Conservation (phyloP, 2,888 invertebrate genomes). For the Cephus nigrinus region DNA sequence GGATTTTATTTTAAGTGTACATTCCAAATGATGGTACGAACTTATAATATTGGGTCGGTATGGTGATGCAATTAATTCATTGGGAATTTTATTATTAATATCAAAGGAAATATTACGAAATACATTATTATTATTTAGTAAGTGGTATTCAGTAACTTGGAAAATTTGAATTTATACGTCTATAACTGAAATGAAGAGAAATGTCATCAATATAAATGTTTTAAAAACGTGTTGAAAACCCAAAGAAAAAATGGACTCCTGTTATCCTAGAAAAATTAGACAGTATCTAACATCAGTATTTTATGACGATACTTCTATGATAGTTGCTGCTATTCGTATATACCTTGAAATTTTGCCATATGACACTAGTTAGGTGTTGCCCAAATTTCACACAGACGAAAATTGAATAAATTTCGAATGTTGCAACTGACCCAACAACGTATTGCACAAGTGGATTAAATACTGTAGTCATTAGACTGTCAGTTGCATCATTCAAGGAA, state of each 20-base stretch:
- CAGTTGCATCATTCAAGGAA: background rate
- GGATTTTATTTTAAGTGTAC: background rate
- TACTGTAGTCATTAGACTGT: background rate
- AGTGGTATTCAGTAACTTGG: background rate
- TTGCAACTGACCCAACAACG: background rate
- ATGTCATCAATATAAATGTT: background rate
- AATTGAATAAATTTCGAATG: background rate
- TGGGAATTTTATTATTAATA: constrained; percentile 10
- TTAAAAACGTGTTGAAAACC: background rate
- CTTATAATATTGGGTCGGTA: background rate
- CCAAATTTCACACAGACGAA: too few relatives aligned
- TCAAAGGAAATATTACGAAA: constrained; percentile 1
- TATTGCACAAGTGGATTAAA: too few relatives aligned
- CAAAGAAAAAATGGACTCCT: background rate
- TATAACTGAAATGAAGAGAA: background rate
- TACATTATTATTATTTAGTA: constrained; percentile 4
- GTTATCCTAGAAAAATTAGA: background rate
- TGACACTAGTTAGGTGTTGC: background rate
- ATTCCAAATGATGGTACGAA: background rate
- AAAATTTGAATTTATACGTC: background rate
- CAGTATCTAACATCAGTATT: background rate
- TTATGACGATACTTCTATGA: background rate
- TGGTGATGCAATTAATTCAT: background rate
- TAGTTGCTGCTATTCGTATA: background rate
- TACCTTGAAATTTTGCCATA: background rate